Evolutionary conservation across 2,113 vertebrate species (phyloP).

Genomic region (Variabilichromis moorii): DNA sequence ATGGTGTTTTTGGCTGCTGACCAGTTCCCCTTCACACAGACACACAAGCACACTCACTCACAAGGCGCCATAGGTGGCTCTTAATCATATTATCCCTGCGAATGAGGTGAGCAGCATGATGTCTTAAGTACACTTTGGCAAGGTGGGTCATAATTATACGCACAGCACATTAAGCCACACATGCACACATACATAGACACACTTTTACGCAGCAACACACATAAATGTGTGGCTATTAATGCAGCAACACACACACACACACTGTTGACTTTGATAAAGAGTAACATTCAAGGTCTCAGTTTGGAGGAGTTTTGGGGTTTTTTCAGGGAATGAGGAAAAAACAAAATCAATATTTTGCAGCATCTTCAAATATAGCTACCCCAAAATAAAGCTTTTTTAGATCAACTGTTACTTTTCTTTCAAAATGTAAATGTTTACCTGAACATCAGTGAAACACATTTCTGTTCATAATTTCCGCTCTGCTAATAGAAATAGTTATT

Average conservation of each 20-base stretch:
- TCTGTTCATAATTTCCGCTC: not conserved
- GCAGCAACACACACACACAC: not conserved
- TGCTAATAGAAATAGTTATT: not conserved
- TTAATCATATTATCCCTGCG: conserved; percentile 56
- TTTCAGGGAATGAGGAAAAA: not conserved
- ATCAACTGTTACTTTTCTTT: not conserved
- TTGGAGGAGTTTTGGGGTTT: rapidly evolving
- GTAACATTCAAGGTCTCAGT: not conserved
- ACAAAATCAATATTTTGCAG: not conserved
- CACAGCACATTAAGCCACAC: conserved; percentile 5
- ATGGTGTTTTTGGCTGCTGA: conserved; percentile 56
- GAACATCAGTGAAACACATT: not conserved
- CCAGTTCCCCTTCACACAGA: conserved; percentile 27
- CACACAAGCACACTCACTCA: not conserved
- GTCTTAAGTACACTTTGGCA: conserved; percentile 24
- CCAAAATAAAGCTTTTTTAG: not conserved
- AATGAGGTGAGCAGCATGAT: conserved; percentile 19
- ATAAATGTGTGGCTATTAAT: not conserved
- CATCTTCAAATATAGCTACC: not conserved
- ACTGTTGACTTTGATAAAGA: not conserved
- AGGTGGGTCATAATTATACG: conserved; percentile 22
- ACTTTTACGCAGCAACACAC: not conserved
- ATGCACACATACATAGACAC: conserved; percentile 1
- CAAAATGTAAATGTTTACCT: not conserved
- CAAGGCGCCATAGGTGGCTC: conserved; percentile 27